A percentile compares a stretch with the other conserved stretches of the same genome.
Evolutionary conservation across 2,113 vertebrate species (phyloP).

Genomic region (Dunckerocampus dactyliophorus): DNA sequence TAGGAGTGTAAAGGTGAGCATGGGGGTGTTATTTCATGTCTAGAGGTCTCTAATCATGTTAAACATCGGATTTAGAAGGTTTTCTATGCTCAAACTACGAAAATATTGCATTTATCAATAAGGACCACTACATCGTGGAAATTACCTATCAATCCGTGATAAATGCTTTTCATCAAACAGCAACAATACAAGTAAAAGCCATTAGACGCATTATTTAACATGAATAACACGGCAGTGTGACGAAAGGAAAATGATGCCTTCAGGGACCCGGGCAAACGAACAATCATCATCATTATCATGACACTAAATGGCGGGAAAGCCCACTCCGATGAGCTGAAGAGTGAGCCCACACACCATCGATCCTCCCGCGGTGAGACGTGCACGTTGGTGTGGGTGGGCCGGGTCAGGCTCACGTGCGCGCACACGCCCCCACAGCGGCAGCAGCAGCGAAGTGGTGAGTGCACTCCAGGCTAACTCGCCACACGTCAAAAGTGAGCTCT

Average conservation of each 20-base stretch:
- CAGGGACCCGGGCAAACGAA: background rate
- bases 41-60: too few relatives aligned
- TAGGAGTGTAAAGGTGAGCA: too few relatives aligned
- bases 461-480: conserved; percentile 15
- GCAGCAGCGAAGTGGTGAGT: conserved; percentile 6
- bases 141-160: too few relatives aligned
- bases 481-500: background rate
- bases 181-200: too few relatives aligned
- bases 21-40: too few relatives aligned
- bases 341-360: conserved; percentile 34
- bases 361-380: background rate
- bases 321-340: background rate
- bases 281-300: background rate
- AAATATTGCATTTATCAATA: too few relatives aligned
- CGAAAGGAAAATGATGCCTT: background rate
- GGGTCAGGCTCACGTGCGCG: background rate
- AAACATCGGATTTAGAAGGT: too few relatives aligned
- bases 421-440: conserved; percentile 34
- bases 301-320: conserved; percentile 13
- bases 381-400: conserved; percentile 38
- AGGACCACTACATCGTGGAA: too few relatives aligned
- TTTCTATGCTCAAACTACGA: too few relatives aligned
- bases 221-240: background rate
- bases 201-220: background rate
- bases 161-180: too few relatives aligned